Percentiles rank a stretch among this genome's conserved stretches.
Conservation (phyloP, 2,888 invertebrate species). For the Fragum sueziense region DNA sequence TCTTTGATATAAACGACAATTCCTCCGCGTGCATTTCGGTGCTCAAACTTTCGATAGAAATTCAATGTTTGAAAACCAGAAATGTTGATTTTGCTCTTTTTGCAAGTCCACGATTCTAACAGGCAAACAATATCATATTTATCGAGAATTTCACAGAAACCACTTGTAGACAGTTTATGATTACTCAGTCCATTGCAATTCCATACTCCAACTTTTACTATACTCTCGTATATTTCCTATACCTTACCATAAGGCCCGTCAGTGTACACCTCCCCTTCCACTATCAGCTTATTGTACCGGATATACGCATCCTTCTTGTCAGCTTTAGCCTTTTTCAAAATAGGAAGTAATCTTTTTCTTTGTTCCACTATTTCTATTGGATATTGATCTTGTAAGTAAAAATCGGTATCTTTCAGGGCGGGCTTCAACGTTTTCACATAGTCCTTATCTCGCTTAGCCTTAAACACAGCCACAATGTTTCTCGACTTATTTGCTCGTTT, state of each 20-base stretch:
- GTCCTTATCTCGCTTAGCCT: background rate
- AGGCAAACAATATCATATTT: no score
- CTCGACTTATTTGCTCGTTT: background rate
- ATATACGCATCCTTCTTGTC: conserved; percentile 27
- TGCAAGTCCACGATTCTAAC: no score
- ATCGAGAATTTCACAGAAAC: no score
- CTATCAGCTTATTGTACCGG: conserved; percentile 29
- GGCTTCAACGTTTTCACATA: background rate
- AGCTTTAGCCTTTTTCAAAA: conserved; percentile 21
- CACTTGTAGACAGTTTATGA: no score
- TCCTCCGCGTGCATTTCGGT: no score
- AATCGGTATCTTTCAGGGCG: background rate
- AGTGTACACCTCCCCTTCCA: conserved; percentile 18
- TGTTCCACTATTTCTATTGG: conserved; percentile 14
- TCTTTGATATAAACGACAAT: no score
- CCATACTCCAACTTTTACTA: background rate
- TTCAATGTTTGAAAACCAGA: no score
- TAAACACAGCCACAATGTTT: conserved; percentile 17
- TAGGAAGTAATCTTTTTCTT: conserved; percentile 10
- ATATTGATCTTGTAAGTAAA: conserved; percentile 27
- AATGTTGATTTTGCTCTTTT: no score
- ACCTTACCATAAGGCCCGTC: conserved; percentile 27
- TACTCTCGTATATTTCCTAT: conserved; percentile 10
- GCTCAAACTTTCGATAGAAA: no score
- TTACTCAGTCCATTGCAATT: no score